These are phyloP conservation scores for Gymnobelideus leadbeateri DNA, from an alignment of 2,113 vertebrate species.

Conservation along the genomic window DNA sequence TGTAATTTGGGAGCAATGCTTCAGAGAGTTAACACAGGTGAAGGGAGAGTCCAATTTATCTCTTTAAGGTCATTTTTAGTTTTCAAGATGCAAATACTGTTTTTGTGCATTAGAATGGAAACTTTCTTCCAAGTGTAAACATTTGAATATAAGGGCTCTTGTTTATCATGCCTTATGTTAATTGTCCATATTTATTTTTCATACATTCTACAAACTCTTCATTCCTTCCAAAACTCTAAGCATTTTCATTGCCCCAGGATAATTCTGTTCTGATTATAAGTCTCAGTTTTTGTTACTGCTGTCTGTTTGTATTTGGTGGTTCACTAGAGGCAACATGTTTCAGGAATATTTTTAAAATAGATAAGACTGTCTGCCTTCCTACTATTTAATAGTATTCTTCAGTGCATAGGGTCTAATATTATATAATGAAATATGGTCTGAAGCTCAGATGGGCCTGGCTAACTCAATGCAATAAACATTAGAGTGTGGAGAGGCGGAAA, in stretches of 20 bases:
- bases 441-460: slow-evolving; percentile 61
- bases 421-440: slow-evolving; percentile 66
- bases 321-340: slow-evolving; percentile 35
- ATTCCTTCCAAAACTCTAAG: slow-evolving; percentile 18
- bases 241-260: slow-evolving; percentile 34
- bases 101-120: not conserved
- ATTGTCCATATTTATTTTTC: slow-evolving; percentile 19
- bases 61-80: slow-evolving; percentile 6
- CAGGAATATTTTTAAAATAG: slow-evolving; percentile 36
- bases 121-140: not conserved
- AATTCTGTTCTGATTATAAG: slow-evolving; percentile 55
- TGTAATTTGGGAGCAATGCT: not conserved
- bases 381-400: slow-evolving; percentile 56
- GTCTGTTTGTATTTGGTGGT: not conserved
- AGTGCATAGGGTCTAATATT: not conserved
- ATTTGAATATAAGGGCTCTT: slow-evolving; percentile 29
- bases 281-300: slow-evolving; percentile 13
- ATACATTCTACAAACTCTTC: slow-evolving; percentile 11
- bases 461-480: slow-evolving; percentile 4
- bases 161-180: slow-evolving; percentile 6
- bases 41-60: not conserved
- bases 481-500: not conserved
- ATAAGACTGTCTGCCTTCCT: slow-evolving; percentile 22
- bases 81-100: not conserved
- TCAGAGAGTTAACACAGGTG: not conserved